Conservation (phyloP, 2,888 invertebrate species). For the Amorpha juglandis region DNA sequence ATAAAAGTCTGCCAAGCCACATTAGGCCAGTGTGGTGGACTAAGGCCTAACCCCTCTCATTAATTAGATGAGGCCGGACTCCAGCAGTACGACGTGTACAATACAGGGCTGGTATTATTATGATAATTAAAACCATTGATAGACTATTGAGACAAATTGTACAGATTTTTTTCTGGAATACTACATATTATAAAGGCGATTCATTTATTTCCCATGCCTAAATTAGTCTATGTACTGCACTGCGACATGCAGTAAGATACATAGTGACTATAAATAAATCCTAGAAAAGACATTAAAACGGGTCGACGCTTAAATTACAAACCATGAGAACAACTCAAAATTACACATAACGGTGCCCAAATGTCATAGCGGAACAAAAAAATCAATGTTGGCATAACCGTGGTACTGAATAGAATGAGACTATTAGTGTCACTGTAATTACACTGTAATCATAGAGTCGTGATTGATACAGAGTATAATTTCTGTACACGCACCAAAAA, state of each 20-base stretch:
- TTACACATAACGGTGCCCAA: constrained; percentile 54
- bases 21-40: too few relatives aligned
- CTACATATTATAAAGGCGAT: too few relatives aligned
- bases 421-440: constrained; percentile 70
- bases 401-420: constrained; percentile 48
- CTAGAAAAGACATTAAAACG: too few relatives aligned
- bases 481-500: constrained; percentile 3
- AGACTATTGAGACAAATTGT: too few relatives aligned
- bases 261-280: neutral
- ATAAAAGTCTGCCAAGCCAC: too few relatives aligned
- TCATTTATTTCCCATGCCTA: too few relatives aligned
- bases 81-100: too few relatives aligned
- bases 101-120: too few relatives aligned
- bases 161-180: too few relatives aligned
- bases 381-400: constrained; percentile 57
- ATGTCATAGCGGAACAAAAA: constrained; percentile 48
- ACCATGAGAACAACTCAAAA: constrained; percentile 49
- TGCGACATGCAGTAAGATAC: neutral
- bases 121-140: too few relatives aligned
- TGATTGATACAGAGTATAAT: constrained; percentile 14
- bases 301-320: neutral
- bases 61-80: too few relatives aligned
- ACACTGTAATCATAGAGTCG: constrained; percentile 34
- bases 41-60: too few relatives aligned
- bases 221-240: neutral